phyloP scores from a whole-genome alignment of 1,140 invertebrate species.

The Rhopalosiphum padi region DNA sequence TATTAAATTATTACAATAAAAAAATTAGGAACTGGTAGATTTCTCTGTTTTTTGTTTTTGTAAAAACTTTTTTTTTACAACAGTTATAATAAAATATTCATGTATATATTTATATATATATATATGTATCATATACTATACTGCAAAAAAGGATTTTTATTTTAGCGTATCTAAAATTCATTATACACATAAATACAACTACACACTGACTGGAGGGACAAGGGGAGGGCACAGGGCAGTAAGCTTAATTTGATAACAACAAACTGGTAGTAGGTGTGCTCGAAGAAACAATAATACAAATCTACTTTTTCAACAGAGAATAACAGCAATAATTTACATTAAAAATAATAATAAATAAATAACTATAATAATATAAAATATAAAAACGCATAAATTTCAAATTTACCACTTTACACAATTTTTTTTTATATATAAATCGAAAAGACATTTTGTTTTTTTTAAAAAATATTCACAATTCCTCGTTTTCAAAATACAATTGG shows the following conservation, averaged over 20 bases:
- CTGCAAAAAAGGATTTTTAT: neutral
- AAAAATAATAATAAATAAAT: slow-evolving; percentile 58
- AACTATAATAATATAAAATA: slow-evolving; percentile 58
- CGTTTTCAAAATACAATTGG: slow-evolving; percentile 32
- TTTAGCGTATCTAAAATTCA: slow-evolving; percentile 54
- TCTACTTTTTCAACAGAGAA: slow-evolving; percentile 56
- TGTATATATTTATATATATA: neutral
- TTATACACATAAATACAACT: slow-evolving; percentile 44
- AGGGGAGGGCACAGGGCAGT: neutral
- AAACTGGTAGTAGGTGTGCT: slow-evolving; percentile 39
- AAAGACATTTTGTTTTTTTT: slow-evolving; percentile 23
- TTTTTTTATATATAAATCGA: slow-evolving; percentile 31
- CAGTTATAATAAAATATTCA: slow-evolving; percentile 31
- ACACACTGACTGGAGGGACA: neutral
- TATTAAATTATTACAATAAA: slow-evolving; percentile 58
- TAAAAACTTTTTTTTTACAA: slow-evolving; percentile 43
- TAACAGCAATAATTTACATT: slow-evolving; percentile 56
- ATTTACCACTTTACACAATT: slow-evolving; percentile 50
- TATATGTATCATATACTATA: neutral
- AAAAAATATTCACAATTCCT: slow-evolving; percentile 38
- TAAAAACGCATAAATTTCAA: slow-evolving; percentile 56
- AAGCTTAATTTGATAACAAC: slow-evolving; percentile 30
- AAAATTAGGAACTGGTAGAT: slow-evolving; percentile 58
- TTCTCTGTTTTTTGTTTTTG: slow-evolving; percentile 44
- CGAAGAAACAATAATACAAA: slow-evolving; percentile 54